Percentiles rank a stretch among this genome's conserved stretches.
Evolutionary conservation across 2,888 invertebrate species (phyloP).

Genomic region (Polydrusus cervinus): DNA sequence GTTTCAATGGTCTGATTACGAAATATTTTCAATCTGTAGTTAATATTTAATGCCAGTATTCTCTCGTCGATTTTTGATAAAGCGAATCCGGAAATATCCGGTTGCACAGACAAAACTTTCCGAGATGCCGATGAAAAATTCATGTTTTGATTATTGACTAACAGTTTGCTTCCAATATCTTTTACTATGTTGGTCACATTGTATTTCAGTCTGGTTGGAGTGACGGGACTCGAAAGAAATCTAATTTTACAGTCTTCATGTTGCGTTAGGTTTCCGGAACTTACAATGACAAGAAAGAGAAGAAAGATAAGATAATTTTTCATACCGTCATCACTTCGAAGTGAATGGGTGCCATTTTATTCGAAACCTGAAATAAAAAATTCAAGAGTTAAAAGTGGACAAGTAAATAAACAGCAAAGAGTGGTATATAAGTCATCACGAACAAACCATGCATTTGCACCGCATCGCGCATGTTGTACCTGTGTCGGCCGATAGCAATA

Average conservation of each 20-base stretch:
- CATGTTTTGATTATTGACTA: constrained; percentile 40
- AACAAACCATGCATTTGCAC: too few relatives aligned
- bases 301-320: constrained; percentile 67
- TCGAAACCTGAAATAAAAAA: constrained; percentile 62
- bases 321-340: constrained; percentile 68
- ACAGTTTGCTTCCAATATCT: constrained; percentile 58
- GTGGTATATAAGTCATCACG: too few relatives aligned
- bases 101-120: constrained; percentile 72
- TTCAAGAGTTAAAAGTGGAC: background rate
- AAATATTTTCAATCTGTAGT: constrained; percentile 64
- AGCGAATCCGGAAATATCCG: constrained; percentile 67
- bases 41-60: constrained; percentile 64
- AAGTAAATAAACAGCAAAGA: too few relatives aligned
- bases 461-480: too few relatives aligned
- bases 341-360: constrained; percentile 54
- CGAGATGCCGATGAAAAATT: constrained; percentile 67
- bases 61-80: constrained; percentile 67
- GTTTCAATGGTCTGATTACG: constrained; percentile 69
- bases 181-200: constrained; percentile 60
- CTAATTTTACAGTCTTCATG: constrained; percentile 65
- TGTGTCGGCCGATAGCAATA: too few relatives aligned
- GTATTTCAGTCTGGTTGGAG: constrained; percentile 67
- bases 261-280: constrained; percentile 69
- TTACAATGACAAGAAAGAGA: constrained; percentile 72
- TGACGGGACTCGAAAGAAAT: constrained; percentile 64